Base-by-base conservation (phyloP, 2,797 vertebrate species). In the Cuniculus paca region DNA sequence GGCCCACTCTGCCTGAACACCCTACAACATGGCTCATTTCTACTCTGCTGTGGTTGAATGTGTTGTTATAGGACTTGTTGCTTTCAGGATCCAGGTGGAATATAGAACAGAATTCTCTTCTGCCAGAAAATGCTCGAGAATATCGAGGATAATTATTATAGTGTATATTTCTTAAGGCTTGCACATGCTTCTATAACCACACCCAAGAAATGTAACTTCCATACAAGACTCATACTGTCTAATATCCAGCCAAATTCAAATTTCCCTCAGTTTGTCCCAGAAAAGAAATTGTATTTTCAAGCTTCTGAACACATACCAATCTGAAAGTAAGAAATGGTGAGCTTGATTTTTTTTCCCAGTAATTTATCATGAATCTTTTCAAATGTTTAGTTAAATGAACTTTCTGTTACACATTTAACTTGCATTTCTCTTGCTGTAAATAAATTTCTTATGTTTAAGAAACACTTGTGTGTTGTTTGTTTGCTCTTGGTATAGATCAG, bases 371-470 rank as follows among this genome's bases (percentile, higher is more conserved):
- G 13, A 94, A 63, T 28, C 52, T 86, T 72, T 87, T 85, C 26
- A 85, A 91, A 54, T 12, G 50, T 34, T n/a, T 17, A 63, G n/a
- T 56, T 60, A 74, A 83, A 4, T 16, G 34, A 83, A 90, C 19
- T 75, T 83, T 10, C 78, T n/a, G 31, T 11, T 74, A 1, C n/a
- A 80, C 1, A 81, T 92, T 84, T 80, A 42, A 94, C 52, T 89
- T 77, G 4, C 26, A 70, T 80, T 72, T 95, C 42, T 93, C 61
- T 84, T 60, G 31, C 61, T 70, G n/a, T n/a, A 79, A 90, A 39
- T 82, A 39, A 95, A 84, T 26, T 54, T 80, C 7, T 3, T 19
- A 60, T 82, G 36, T 77, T 83, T 90, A 95, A 86, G 83, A 31
- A 68, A 50, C 39, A 42, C 9, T 31, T 74, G 1, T 74, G 70